Evolutionary conservation across 2,888 invertebrate genomes (phyloP), one percentile per base, ranked within the genome.

Genomic region (Exocentrus adspersus): DNA sequence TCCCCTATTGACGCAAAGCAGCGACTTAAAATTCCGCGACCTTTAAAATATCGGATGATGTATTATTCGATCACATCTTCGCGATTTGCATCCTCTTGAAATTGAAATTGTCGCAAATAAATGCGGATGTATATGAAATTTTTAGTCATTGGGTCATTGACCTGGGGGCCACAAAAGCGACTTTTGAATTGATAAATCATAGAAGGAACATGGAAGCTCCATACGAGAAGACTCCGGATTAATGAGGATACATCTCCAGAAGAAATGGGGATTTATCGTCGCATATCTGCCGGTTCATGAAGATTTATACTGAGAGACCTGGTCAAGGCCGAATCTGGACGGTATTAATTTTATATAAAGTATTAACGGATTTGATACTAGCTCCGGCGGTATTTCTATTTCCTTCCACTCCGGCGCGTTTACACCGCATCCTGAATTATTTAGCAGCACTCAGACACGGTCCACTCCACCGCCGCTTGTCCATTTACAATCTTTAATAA

Each of bases 261-360:
- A 65, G 80, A 83, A 83, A 84, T 83, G 81, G 82, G 82, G 79
- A 84, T 84, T 84, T 83, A 84, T 84, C 80, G 80, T 82, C 81
- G 80, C 79, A 81, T 81, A 81, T 82, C 80, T 80, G 79, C 79
- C 77, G 81, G 77, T 81, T 82, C 82, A 83, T 83, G 82, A 83
- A 82, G 83, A 83, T 83, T 83, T 83, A 83, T 83, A 80, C 79
- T 77, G 78, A 77, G 77, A n/a, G n/a, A n/a, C n/a, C n/a, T n/a
- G n/a, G n/a, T n/a, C n/a, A n/a, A n/a, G n/a, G n/a, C n/a, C n/a
- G n/a, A n/a, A n/a, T n/a, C n/a, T n/a, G n/a, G n/a, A n/a, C n/a
- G n/a, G n/a, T n/a, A n/a, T n/a, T n/a, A n/a, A n/a, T n/a, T n/a
- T n/a, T n/a, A n/a, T n/a, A n/a, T n/a, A n/a, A n/a, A n/a, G n/a